phyloP scores from a whole-genome alignment of 2,113 vertebrate species.

The Heliornis fulica region DNA sequence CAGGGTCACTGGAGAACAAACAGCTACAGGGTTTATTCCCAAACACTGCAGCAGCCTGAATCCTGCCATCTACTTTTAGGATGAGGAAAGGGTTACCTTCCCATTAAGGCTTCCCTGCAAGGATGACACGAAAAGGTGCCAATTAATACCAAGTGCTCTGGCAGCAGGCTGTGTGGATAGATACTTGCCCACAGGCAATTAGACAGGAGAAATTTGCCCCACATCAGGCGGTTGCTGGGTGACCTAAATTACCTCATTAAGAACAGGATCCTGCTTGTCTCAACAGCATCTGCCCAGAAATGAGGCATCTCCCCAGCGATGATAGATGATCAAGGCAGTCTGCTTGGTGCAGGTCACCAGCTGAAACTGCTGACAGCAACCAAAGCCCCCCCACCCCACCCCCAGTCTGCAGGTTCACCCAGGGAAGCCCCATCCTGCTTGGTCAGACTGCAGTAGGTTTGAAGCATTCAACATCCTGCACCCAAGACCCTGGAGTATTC shows the following conservation, averaged over 20 bases:
- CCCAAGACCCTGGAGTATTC: not conserved
- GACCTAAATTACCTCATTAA: slow-evolving; percentile 59
- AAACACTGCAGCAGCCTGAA: not conserved
- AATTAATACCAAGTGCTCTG: not conserved
- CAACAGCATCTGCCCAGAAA: slow-evolving; percentile 2
- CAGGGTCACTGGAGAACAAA: not conserved
- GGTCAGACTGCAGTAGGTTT: rapidly evolving
- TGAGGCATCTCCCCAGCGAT: not conserved
- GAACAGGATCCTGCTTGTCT: slow-evolving; percentile 55
- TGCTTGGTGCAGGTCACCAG: not conserved
- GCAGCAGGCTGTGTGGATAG: not conserved
- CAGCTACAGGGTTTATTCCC: not conserved
- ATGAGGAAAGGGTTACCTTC: not conserved
- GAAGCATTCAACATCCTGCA: not conserved
- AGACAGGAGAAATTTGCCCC: slow-evolving; percentile 2
- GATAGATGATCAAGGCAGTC: slow-evolving; percentile 4
- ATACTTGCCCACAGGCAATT: not conserved
- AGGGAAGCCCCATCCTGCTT: not conserved
- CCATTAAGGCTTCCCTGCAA: not conserved
- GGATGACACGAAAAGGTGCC: not conserved
- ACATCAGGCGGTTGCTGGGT: not conserved
- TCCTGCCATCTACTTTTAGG: not conserved
- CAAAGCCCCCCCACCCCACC: too few relatives aligned
- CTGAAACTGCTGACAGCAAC: not conserved
- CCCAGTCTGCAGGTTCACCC: not conserved